These are phyloP conservation scores for Philereme vetulata DNA, from an alignment of 2,888 invertebrate species.

Conservation along the genomic window DNA sequence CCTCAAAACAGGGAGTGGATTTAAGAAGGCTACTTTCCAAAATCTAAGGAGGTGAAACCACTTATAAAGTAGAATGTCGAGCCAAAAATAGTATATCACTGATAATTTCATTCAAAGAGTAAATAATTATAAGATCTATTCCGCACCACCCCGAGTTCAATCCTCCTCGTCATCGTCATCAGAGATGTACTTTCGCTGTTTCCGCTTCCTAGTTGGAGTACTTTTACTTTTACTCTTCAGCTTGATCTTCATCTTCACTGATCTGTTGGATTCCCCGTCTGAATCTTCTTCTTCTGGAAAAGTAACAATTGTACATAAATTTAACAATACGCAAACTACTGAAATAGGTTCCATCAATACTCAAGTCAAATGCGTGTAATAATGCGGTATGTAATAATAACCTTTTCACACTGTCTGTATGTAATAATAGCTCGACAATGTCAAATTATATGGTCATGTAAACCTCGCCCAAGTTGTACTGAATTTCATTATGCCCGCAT, in stretches of 20 bases:
- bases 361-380: too few relatives aligned
- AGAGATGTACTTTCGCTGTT: constrained; percentile 85
- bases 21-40: too few relatives aligned
- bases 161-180: constrained; percentile 87
- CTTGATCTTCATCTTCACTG: constrained; percentile 90
- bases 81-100: not conserved
- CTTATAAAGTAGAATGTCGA: not conserved
- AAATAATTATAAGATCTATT: constrained; percentile 1
- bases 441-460: too few relatives aligned
- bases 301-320: not conserved
- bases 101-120: not conserved
- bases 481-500: too few relatives aligned
- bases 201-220: constrained; percentile 82
- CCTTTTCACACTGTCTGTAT: too few relatives aligned
- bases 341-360: too few relatives aligned
- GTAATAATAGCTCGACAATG: too few relatives aligned
- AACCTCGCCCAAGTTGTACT: too few relatives aligned
- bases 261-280: constrained; percentile 84
- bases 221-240: constrained; percentile 82
- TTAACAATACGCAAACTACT: too few relatives aligned
- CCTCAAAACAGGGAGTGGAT: too few relatives aligned
- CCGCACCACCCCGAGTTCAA: constrained; percentile 44
- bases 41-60: too few relatives aligned
- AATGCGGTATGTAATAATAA: too few relatives aligned
- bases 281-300: constrained; percentile 82